These are phyloP conservation scores for Physocephala rufipes DNA, from an alignment of 2,888 invertebrate genomes.

Conservation along the genomic window DNA sequence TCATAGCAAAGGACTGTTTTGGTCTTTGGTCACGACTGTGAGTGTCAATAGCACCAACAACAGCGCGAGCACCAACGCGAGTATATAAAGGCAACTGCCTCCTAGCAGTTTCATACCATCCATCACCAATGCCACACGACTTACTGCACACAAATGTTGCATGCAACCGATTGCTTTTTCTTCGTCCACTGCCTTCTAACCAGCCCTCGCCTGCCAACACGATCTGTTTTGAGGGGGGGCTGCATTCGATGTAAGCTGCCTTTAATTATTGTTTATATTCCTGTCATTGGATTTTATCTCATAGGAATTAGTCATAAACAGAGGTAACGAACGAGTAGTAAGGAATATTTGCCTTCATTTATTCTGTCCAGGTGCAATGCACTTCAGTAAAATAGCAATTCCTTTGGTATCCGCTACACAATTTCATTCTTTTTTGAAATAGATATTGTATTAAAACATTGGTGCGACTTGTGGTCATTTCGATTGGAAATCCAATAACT, in stretches of 20 bases:
- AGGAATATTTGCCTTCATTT: not conserved
- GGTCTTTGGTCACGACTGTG: conserved; percentile 11
- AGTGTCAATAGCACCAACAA: not conserved
- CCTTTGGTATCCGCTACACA: too few relatives aligned
- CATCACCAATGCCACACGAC: not conserved
- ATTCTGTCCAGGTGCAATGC: conserved; percentile 35
- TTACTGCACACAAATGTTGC: not conserved
- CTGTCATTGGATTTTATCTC: not conserved
- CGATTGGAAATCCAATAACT: too few relatives aligned
- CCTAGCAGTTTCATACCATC: not conserved
- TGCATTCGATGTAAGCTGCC: conserved; percentile 19
- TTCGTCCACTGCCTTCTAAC: not conserved
- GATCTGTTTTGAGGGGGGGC: conserved; percentile 14
- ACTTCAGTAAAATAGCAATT: conserved; percentile 12
- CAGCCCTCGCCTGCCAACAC: not conserved
- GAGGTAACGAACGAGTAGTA: conserved; percentile 8
- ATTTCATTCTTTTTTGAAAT: too few relatives aligned
- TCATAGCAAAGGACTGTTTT: conserved; percentile 18
- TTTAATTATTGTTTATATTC: conserved; percentile 29
- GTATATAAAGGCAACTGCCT: not conserved
- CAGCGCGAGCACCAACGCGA: not conserved
- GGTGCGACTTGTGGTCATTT: too few relatives aligned
- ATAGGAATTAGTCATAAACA: conserved; percentile 2
- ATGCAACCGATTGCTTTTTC: not conserved
- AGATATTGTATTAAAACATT: too few relatives aligned